These are phyloP conservation scores for Tapera naevia DNA, from an alignment of 2,797 vertebrate genomes.

Conservation along the genomic window DNA sequence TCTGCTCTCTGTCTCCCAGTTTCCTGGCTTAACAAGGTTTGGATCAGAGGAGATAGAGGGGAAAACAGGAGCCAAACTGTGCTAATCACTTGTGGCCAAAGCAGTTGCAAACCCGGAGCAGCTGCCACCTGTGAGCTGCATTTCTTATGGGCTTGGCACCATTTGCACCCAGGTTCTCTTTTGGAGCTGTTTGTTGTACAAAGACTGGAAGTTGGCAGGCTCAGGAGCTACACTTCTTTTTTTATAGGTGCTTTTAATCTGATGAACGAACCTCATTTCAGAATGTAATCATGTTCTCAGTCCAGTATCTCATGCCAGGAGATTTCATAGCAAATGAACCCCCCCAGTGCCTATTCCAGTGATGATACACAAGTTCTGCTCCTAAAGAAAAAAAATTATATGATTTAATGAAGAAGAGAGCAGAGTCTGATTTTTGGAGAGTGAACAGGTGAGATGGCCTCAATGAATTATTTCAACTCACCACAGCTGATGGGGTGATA, in stretches of 20 bases:
- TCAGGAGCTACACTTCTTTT: background rate
- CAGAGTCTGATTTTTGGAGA: background rate
- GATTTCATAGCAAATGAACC: background rate
- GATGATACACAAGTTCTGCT: background rate
- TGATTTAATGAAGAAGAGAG: background rate
- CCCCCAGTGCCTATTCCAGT: no score
- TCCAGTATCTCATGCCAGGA: background rate
- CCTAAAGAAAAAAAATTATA: background rate
- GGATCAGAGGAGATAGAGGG: background rate
- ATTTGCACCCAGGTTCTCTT: background rate
- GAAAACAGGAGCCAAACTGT: background rate
- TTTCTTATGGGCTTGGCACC: background rate
- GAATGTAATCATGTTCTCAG: background rate
- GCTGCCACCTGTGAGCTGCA: background rate
- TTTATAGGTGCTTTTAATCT: background rate
- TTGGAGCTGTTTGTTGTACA: background rate
- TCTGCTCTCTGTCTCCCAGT: background rate
- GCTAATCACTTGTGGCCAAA: background rate
- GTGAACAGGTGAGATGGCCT: background rate
- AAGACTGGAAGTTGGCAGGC: background rate
- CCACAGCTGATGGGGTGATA: background rate
- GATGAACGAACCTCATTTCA: background rate
- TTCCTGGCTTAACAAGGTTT: background rate
- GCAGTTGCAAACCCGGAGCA: background rate
- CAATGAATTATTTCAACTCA: background rate